These are phyloP conservation scores for Spinus pinus DNA, from an alignment of 2,797 vertebrate genomes.

Conservation along the genomic window DNA sequence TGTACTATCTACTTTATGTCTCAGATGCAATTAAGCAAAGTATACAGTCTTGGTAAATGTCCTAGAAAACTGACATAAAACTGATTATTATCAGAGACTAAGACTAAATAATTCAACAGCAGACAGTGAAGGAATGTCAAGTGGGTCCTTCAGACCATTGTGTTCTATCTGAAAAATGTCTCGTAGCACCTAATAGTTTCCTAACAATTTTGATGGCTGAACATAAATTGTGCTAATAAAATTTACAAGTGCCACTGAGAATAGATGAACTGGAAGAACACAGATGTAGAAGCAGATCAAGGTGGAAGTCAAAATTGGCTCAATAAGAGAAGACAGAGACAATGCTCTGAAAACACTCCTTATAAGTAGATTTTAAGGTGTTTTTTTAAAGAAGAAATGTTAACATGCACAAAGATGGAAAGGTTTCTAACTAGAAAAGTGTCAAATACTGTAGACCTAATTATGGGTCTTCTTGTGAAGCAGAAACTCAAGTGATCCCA, in stretches of 20 bases:
- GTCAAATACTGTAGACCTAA: not conserved
- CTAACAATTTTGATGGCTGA: not conserved
- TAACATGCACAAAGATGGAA: not conserved
- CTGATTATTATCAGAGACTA: not conserved
- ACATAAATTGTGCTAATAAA: not conserved
- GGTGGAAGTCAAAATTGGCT: not conserved
- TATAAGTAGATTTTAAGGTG: not conserved
- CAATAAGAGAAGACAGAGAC: not conserved
- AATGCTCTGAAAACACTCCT: not conserved
- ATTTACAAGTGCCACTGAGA: not conserved
- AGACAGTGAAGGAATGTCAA: not conserved
- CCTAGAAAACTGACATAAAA: not conserved
- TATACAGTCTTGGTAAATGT: not conserved
- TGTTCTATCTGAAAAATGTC: not conserved
- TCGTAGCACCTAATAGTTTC: not conserved
- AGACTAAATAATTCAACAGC: not conserved
- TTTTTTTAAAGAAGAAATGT: not conserved
- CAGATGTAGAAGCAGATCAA: accelerated
- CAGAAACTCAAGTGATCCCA: not conserved
- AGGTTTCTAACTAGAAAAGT: not conserved
- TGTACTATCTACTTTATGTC: not conserved
- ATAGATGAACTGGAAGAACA: not conserved
- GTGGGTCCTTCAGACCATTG: not conserved
- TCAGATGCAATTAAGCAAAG: not conserved
- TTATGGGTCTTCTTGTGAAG: not conserved